Percentiles rank a stretch among this genome's conserved stretches.
phyloP scores from a whole-genome alignment of 2,888 invertebrate species.

The Hetaerina titia region DNA sequence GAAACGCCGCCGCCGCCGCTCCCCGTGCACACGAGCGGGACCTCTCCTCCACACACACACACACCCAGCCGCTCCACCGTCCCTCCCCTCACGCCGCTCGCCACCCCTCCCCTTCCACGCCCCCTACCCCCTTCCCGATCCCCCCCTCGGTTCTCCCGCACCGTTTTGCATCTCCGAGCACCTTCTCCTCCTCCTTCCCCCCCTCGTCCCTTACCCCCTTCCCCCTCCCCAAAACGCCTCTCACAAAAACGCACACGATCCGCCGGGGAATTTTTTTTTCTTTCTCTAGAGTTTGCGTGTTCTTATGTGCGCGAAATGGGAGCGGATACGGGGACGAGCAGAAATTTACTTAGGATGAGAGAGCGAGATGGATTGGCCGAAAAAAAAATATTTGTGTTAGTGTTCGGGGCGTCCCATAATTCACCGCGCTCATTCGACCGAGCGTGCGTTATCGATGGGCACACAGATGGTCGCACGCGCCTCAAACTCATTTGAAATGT shows the following conservation, averaged over 20 bases:
- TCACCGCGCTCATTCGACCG: too few relatives aligned
- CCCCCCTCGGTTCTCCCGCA: constrained; percentile 14
- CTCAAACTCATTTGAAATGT: too few relatives aligned
- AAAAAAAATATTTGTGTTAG: too few relatives aligned
- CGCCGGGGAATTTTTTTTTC: background rate
- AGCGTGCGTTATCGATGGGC: too few relatives aligned
- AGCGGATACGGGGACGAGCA: too few relatives aligned
- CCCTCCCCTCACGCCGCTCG: background rate
- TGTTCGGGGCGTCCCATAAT: too few relatives aligned
- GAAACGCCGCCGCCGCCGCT: background rate
- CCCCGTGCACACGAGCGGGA: background rate
- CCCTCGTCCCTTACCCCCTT: background rate
- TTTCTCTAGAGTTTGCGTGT: background rate
- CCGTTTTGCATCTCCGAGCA: constrained; percentile 52
- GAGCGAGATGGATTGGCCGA: too few relatives aligned
- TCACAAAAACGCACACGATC: background rate
- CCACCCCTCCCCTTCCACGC: background rate
- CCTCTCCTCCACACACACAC: background rate
- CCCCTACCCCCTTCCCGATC: background rate
- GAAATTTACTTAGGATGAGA: too few relatives aligned
- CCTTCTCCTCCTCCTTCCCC: background rate
- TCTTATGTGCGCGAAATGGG: too few relatives aligned
- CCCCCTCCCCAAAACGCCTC: constrained; percentile 1
- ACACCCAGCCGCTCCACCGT: background rate
- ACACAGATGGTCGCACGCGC: too few relatives aligned